These are phyloP conservation scores for Haliclona indistincta DNA, from an alignment of 37 sponge, comb jelly and placozoan genomes.

Conservation along the genomic window DNA sequence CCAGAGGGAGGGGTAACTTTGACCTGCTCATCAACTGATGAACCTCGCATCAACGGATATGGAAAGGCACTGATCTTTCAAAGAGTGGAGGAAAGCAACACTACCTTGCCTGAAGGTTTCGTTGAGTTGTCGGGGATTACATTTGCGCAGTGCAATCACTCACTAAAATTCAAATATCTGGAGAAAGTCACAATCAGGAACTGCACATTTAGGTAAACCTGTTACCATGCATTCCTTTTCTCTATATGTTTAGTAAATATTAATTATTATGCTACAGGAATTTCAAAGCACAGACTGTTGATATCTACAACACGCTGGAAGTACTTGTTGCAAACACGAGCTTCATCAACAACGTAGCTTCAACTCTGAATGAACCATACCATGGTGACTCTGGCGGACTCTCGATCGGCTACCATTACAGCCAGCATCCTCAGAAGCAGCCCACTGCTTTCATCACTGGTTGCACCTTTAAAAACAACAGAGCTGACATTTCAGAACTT, in stretches of 20 bases:
- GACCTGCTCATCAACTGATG: background rate
- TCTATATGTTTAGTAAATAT: background rate
- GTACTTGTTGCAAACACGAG: background rate
- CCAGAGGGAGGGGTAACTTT: conserved; percentile 10
- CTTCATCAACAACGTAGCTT: conserved; percentile 22
- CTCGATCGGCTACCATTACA: conserved; percentile 22
- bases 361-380: background rate
- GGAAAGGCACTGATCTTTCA: background rate
- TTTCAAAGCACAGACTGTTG: conserved; percentile 31
- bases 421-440: background rate
- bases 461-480: conserved; percentile 23
- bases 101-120: background rate
- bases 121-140: conserved; percentile 13
- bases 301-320: conserved; percentile 25
- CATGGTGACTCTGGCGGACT: conserved; percentile 49
- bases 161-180: conserved; percentile 28
- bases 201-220: conserved; percentile 39
- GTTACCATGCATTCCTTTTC: background rate
- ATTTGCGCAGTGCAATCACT: conserved; percentile 27
- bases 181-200: conserved; percentile 36
- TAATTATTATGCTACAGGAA: conserved; percentile 15
- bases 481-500: background rate
- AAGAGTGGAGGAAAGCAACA: too few species aligned
- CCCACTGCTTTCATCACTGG: background rate
- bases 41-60: too few species aligned